Evolutionary conservation across 2,113 vertebrate species (phyloP).

Genomic region (Scomber scombrus): DNA sequence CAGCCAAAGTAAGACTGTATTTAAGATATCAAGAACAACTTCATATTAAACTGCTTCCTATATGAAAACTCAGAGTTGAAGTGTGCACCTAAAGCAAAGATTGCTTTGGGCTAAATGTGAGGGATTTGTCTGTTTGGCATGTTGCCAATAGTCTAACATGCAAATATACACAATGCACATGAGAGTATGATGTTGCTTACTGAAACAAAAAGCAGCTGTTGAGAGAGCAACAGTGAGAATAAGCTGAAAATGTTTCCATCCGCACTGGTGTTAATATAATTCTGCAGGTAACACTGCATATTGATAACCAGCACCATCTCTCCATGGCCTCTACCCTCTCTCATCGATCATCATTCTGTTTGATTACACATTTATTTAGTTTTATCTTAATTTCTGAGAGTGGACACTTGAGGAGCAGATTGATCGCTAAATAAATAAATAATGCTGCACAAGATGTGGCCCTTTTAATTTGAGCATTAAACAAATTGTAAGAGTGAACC

Average conservation of each 20-base stretch:
- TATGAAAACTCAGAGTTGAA: background rate
- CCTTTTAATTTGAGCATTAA: slow-evolving; percentile 49
- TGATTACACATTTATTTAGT: slow-evolving; percentile 57
- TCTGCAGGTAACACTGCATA: slow-evolving; percentile 23
- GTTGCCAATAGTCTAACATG: background rate
- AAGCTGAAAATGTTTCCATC: background rate
- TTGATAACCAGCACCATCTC: slow-evolving; percentile 28
- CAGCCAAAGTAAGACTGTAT: background rate
- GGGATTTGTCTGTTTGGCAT: background rate
- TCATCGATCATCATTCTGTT: slow-evolving; percentile 47
- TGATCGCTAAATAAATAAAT: slow-evolving; percentile 46
- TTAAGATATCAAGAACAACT: background rate
- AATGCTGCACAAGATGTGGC: slow-evolving; percentile 13
- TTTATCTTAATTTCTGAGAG: slow-evolving; percentile 20
- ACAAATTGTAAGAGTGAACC: slow-evolving; percentile 42
- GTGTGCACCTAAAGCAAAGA: background rate
- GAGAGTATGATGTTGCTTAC: background rate
- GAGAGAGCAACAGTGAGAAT: slow-evolving; percentile 3
- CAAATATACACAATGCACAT: background rate
- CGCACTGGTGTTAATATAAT: slow-evolving; percentile 8
- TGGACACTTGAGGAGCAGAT: slow-evolving; percentile 7
- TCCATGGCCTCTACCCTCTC: background rate
- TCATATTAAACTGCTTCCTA: too few species aligned
- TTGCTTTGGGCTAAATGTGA: background rate
- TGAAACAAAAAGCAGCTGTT: background rate